phyloP scores from a whole-genome alignment of 1,140 invertebrate species.

The Panagrolaimus sp. region DNA sequence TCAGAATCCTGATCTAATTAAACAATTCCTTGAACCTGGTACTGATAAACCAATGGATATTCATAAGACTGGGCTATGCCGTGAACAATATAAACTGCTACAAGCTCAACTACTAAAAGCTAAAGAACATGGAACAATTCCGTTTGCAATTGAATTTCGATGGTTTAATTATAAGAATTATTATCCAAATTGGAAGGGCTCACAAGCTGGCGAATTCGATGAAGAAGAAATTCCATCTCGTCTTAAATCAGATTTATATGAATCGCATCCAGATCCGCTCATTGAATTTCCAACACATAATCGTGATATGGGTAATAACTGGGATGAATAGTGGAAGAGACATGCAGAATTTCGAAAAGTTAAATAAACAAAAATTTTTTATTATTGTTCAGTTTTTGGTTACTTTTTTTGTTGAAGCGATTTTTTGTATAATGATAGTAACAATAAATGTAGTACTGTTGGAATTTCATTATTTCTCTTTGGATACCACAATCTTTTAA shows the following conservation, averaged over 20 bases:
- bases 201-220: background rate
- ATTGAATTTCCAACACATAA: constrained; percentile 44
- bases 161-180: constrained; percentile 46
- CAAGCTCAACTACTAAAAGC: constrained; percentile 54
- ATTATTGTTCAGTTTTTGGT: too few species aligned
- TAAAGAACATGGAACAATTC: constrained; percentile 52
- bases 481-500: too few species aligned
- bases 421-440: too few species aligned
- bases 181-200: constrained; percentile 34
- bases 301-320: constrained; percentile 39
- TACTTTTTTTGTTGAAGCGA: too few species aligned
- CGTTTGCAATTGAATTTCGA: constrained; percentile 46
- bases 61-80: constrained; percentile 49
- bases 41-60: constrained; percentile 50
- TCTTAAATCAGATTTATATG: constrained; percentile 21
- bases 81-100: constrained; percentile 48
- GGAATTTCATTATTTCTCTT: too few species aligned
- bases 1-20: constrained; percentile 51
- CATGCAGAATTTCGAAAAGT: constrained; percentile 51
- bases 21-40: constrained; percentile 51
- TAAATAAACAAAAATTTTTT: too few species aligned
- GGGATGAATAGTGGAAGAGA: constrained; percentile 54
- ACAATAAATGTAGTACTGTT: too few species aligned
- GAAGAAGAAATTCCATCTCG: constrained; percentile 19
- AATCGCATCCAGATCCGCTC: constrained; percentile 46